phyloP scores from a whole-genome alignment of 2,113 vertebrate genomes.

The Anhinga anhinga region DNA sequence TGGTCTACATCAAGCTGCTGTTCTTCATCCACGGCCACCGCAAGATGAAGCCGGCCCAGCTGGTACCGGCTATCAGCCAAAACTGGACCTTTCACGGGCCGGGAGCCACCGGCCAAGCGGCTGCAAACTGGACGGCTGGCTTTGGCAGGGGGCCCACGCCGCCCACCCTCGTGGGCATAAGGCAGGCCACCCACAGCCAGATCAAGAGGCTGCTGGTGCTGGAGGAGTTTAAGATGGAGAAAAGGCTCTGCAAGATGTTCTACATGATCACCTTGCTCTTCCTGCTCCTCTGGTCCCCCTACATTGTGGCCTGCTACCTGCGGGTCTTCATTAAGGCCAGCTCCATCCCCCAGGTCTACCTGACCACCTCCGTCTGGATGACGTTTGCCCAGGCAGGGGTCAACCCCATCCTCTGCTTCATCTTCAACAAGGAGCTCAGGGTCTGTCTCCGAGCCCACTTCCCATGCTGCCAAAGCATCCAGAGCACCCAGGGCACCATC shows the following conservation, averaged over 20 bases:
- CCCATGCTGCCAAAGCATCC: slow-evolving; percentile 87
- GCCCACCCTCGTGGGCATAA: slow-evolving; percentile 91
- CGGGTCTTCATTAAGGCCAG: slow-evolving; percentile 87
- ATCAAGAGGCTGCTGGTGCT: slow-evolving; percentile 91
- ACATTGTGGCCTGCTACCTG: slow-evolving; percentile 91
- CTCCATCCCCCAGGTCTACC: slow-evolving; percentile 86
- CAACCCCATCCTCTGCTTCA: slow-evolving; percentile 93
- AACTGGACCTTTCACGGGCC: slow-evolving; percentile 98
- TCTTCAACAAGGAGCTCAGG: slow-evolving; percentile 94
- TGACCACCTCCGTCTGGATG: slow-evolving; percentile 93
- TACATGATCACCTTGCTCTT: slow-evolving; percentile 94
- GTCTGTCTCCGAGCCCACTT: slow-evolving; percentile 88
- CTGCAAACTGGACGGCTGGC: slow-evolving; percentile 96
- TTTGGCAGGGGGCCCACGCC: slow-evolving; percentile 94
- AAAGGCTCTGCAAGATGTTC: slow-evolving; percentile 95
- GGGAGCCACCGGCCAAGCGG: slow-evolving; percentile 92
- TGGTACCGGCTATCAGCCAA: slow-evolving; percentile 94
- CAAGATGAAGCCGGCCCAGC: slow-evolving; percentile 95
- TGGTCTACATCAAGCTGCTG: slow-evolving; percentile 92
- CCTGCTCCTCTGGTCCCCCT: slow-evolving; percentile 92
- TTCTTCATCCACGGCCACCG: slow-evolving; percentile 96
- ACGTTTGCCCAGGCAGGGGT: slow-evolving; percentile 93
- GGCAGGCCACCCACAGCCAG: slow-evolving; percentile 85
- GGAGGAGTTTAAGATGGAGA: slow-evolving; percentile 97
- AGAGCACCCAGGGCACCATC: slow-evolving; percentile 85